Conservation (phyloP, 2,888 invertebrate genomes). For the Metalampra italica region DNA sequence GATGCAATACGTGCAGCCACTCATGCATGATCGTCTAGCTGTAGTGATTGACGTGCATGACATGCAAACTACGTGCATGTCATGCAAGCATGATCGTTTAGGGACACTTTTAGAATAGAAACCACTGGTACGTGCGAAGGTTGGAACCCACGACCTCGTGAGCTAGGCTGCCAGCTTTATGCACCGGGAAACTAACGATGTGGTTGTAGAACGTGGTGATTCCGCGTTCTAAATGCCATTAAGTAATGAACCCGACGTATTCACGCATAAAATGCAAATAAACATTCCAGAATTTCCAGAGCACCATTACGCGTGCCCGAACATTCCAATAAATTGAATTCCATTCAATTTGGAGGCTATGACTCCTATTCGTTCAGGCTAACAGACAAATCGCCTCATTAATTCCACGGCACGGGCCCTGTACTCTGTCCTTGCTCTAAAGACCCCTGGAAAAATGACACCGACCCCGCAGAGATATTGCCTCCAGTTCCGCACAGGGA, state of each 20-base stretch:
- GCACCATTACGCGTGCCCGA: constrained; percentile 31
- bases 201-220: too few species aligned
- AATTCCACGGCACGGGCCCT: constrained; percentile 49
- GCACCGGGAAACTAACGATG: too few species aligned
- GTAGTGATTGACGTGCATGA: too few species aligned
- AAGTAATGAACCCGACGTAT: background rate
- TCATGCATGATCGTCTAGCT: too few species aligned
- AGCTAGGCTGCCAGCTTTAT: too few species aligned
- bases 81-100: too few species aligned
- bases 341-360: constrained; percentile 48
- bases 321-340: constrained; percentile 43
- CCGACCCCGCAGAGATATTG: constrained; percentile 19
- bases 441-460: constrained; percentile 34
- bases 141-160: too few species aligned
- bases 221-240: background rate
- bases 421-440: constrained; percentile 33
- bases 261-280: background rate
- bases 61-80: too few species aligned
- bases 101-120: too few species aligned
- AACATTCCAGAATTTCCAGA: constrained; percentile 1
- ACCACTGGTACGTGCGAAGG: too few species aligned
- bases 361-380: constrained; percentile 30
- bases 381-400: constrained; percentile 62
- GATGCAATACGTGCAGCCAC: too few species aligned
- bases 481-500: constrained; percentile 5